A percentile compares a stretch with the other conserved stretches of the same genome.
These are phyloP conservation scores for Zeuzera pyrina DNA, from an alignment of 2,888 invertebrate genomes.

Conservation along the genomic window DNA sequence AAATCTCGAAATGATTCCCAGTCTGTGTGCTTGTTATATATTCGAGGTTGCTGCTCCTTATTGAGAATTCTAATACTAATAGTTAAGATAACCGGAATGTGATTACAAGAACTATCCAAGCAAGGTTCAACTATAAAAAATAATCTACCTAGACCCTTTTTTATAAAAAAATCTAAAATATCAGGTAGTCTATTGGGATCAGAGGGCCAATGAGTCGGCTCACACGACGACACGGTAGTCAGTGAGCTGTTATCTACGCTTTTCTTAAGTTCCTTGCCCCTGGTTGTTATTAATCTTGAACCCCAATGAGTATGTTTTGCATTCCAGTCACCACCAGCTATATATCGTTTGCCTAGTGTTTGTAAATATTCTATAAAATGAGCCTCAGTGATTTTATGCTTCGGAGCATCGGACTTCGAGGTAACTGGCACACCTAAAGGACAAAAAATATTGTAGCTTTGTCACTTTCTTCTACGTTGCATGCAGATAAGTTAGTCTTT, in stretches of 20 bases:
- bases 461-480: too few relatives aligned
- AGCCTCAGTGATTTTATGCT: conserved; percentile 8
- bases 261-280: conserved; percentile 13
- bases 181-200: conserved; percentile 15
- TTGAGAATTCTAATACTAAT: conserved; percentile 9
- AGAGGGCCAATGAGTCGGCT: conserved; percentile 12
- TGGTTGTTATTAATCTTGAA: conserved; percentile 11
- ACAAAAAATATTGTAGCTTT: too few relatives aligned
- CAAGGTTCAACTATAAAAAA: conserved; percentile 10
- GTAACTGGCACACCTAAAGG: too few relatives aligned
- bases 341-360: conserved; percentile 10
- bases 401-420: conserved; percentile 5
- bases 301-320: conserved; percentile 16
- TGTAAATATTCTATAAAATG: conserved; percentile 12
- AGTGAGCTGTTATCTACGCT: not conserved
- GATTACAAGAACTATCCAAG: conserved; percentile 15
- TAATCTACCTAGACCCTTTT: conserved; percentile 8
- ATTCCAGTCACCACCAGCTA: conserved; percentile 16
- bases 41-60: not conserved
- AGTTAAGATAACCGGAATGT: conserved; percentile 17
- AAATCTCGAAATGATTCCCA: conserved; percentile 14
- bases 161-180: conserved; percentile 16
- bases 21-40: conserved; percentile 13
- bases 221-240: not conserved
- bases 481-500: too few relatives aligned